These are phyloP conservation scores for Belonocnema kinseyi DNA, from an alignment of 1,140 invertebrate genomes.

Conservation along the genomic window DNA sequence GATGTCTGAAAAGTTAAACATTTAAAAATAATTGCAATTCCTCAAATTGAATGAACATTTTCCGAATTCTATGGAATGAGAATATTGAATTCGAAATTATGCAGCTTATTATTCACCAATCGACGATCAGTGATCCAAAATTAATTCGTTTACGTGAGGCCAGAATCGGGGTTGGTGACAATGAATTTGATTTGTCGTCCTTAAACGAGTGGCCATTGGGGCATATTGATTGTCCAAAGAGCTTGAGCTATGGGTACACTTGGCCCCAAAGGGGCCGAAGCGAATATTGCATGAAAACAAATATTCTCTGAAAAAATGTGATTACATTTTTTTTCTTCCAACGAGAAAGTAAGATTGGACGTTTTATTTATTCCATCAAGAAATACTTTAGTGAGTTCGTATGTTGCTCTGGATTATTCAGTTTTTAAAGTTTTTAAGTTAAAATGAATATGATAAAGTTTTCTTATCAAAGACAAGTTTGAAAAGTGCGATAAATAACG, in stretches of 20 bases:
- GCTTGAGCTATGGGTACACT: conserved; percentile 10
- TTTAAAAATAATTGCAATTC: background rate
- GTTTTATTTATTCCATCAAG: too few species aligned
- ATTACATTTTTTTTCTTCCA: too few species aligned
- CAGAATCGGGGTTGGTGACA: background rate
- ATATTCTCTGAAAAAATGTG: background rate
- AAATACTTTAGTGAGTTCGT: too few species aligned
- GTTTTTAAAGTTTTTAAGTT: too few species aligned
- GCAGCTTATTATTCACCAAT: conserved; percentile 15
- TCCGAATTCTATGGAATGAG: background rate
- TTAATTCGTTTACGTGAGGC: conserved; percentile 4
- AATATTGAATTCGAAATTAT: background rate
- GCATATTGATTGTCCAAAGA: conserved; percentile 30
- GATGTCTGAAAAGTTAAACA: background rate
- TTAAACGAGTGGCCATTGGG: conserved; percentile 20
- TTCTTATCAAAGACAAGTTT: too few species aligned
- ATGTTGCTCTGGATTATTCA: too few species aligned
- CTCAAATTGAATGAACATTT: background rate
- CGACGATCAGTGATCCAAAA: conserved; percentile 16
- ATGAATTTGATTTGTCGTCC: conserved; percentile 27
- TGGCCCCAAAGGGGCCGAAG: conserved; percentile 1
- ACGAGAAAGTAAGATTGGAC: too few species aligned
- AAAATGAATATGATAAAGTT: too few species aligned
- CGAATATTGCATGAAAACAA: conserved; percentile 7
- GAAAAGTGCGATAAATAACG: background rate